Conservation (phyloP, 2,888 invertebrate genomes). For the Cremastobaeus sp. region DNA sequence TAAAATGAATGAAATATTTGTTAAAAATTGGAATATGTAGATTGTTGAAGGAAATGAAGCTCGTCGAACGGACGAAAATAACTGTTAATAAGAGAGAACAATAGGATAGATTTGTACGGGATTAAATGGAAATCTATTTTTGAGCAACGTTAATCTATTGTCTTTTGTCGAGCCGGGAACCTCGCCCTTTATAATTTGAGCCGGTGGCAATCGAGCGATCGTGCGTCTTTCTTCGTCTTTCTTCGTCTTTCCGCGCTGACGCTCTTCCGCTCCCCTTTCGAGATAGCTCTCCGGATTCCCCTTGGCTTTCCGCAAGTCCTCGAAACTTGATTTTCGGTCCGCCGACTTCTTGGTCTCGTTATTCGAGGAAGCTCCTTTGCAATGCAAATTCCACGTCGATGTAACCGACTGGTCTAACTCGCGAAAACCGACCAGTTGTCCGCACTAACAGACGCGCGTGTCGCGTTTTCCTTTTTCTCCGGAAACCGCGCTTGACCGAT, state of each 20-base stretch:
- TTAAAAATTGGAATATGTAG: constrained; percentile 1
- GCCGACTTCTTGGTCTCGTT: constrained; percentile 61
- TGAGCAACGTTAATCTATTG: constrained; percentile 55
- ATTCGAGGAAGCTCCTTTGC: constrained; percentile 58
- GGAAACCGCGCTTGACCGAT: too few species aligned
- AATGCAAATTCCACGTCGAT: constrained; percentile 54
- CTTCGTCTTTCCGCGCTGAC: constrained; percentile 54
- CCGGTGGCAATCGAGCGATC: constrained; percentile 53
- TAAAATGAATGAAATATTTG: too few species aligned
- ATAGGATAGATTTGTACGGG: constrained; percentile 47
- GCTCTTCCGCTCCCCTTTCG: constrained; percentile 55
- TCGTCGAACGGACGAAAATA: constrained; percentile 22
- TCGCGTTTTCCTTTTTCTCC: too few species aligned
- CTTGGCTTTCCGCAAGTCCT: constrained; percentile 57
- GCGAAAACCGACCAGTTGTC: constrained; percentile 44
- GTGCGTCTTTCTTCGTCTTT: constrained; percentile 40
- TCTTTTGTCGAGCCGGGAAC: constrained; percentile 45
- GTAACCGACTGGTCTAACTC: constrained; percentile 49
- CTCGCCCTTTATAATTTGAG: constrained; percentile 57
- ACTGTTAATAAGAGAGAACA: constrained; percentile 39
- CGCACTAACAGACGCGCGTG: constrained; percentile 41
- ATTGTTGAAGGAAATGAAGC: constrained; percentile 7
- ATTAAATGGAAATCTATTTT: constrained; percentile 56
- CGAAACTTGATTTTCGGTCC: constrained; percentile 61
- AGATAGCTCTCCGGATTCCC: constrained; percentile 45